Evolutionary conservation across 64 coral and sea anemone species (phyloP).

Genomic region (Pachyseris speciosa): DNA sequence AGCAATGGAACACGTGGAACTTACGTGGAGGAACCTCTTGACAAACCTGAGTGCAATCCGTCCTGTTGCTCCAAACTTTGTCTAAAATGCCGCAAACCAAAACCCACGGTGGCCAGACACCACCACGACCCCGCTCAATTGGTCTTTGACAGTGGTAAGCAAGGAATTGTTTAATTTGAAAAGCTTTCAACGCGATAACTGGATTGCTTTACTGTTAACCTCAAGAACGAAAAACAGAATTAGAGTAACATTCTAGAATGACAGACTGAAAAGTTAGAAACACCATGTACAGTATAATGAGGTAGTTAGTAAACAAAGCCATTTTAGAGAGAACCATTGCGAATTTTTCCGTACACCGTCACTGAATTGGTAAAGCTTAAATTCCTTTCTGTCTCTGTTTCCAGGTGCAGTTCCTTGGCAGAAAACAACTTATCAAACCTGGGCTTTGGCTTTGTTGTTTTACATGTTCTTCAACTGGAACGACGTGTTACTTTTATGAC

Average conservation of each 20-base stretch:
- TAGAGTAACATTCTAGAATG: too few species aligned
- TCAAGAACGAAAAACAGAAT: too few species aligned
- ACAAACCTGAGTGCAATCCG: constrained; percentile 85
- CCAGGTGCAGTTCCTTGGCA: not conserved
- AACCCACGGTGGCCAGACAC: not conserved
- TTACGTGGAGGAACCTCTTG: constrained; percentile 82
- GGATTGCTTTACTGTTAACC: too few species aligned
- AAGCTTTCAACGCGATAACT: too few species aligned
- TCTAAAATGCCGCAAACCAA: constrained; percentile 76
- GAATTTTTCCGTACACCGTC: too few species aligned
- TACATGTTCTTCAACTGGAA: not conserved
- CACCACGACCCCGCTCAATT: constrained; percentile 5
- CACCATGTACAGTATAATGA: too few species aligned
- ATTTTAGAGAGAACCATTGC: too few species aligned
- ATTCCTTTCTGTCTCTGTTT: not conserved
- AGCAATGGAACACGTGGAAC: constrained; percentile 83
- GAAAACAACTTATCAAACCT: not conserved
- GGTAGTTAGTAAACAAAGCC: too few species aligned
- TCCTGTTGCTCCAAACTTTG: constrained; percentile 88
- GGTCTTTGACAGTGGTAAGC: not conserved
- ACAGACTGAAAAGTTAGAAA: too few species aligned
- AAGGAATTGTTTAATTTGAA: not conserved
- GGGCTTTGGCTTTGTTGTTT: not conserved
- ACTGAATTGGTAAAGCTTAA: not conserved
- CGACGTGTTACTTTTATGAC: not conserved